Conservation (phyloP, 2,888 invertebrate genomes). For the Sabatieria punctata region DNA sequence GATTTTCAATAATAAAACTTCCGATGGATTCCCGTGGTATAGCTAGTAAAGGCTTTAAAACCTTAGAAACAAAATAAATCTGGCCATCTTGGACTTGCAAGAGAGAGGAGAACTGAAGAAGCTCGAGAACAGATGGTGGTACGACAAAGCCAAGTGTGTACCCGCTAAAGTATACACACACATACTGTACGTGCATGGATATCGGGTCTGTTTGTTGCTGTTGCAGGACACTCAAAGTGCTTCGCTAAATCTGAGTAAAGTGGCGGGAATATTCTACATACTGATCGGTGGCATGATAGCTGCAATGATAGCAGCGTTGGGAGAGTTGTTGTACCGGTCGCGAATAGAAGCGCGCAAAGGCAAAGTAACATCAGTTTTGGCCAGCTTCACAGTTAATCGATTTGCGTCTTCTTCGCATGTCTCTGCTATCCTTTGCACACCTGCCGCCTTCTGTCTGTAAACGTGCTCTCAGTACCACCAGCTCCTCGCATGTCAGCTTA, state of each 20-base stretch:
- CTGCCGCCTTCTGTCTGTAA: no score
- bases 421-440: no score
- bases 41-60: no score
- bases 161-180: background rate
- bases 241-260: slow-evolving; percentile 65
- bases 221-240: background rate
- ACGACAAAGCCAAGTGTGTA: slow-evolving; percentile 45
- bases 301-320: slow-evolving; percentile 37
- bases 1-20: no score
- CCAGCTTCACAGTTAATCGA: no score
- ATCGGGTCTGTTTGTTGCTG: background rate
- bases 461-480: no score
- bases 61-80: slow-evolving; percentile 7
- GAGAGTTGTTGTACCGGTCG: slow-evolving; percentile 6
- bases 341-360: background rate
- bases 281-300: slow-evolving; percentile 73
- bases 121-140: slow-evolving; percentile 84
- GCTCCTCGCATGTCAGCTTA: no score
- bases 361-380: no score
- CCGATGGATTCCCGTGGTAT: no score
- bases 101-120: slow-evolving; percentile 73
- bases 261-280: slow-evolving; percentile 95
- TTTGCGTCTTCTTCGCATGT: no score
- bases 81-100: slow-evolving; percentile 40
- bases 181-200: no score